Conservation (phyloP, 2,797 vertebrate species). For the Clarias platycephalus region DNA sequence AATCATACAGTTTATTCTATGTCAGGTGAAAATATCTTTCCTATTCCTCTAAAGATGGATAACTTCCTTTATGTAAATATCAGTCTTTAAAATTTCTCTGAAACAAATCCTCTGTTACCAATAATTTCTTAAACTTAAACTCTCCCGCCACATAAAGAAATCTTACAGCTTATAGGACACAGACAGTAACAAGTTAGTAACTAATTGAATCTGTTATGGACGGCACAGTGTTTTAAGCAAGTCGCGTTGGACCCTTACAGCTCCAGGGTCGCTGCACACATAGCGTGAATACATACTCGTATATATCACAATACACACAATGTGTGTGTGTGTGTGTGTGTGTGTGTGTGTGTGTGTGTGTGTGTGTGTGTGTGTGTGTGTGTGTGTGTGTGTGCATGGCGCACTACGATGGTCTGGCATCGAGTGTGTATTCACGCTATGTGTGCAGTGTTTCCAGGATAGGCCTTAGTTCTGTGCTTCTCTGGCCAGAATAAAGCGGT, state of each 20-base stretch:
- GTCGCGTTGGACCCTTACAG: not conserved
- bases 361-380: too few species aligned
- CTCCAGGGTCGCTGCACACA: not conserved
- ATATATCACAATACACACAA: too few species aligned
- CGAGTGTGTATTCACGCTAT: not conserved
- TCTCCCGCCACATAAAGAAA: not conserved
- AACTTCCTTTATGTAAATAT: not conserved
- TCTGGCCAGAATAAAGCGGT: conserved; percentile 3
- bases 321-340: too few species aligned
- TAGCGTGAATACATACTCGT: too few species aligned
- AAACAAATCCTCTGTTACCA: not conserved
- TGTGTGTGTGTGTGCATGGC: not conserved
- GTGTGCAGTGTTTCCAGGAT: not conserved
- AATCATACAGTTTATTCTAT: not conserved
- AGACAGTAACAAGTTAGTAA: not conserved
- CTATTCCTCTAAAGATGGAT: not conserved
- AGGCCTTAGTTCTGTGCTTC: not conserved
- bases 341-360: too few species aligned
- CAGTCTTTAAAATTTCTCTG: not conserved
- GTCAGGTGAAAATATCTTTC: not conserved
- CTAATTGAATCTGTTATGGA: not conserved
- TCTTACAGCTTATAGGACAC: not conserved
- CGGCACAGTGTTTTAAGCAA: not conserved
- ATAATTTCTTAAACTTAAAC: not conserved
- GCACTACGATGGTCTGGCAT: not conserved